Base-by-base conservation (phyloP, 2,113 vertebrate genomes). In the Scartelaos histophorus region DNA sequence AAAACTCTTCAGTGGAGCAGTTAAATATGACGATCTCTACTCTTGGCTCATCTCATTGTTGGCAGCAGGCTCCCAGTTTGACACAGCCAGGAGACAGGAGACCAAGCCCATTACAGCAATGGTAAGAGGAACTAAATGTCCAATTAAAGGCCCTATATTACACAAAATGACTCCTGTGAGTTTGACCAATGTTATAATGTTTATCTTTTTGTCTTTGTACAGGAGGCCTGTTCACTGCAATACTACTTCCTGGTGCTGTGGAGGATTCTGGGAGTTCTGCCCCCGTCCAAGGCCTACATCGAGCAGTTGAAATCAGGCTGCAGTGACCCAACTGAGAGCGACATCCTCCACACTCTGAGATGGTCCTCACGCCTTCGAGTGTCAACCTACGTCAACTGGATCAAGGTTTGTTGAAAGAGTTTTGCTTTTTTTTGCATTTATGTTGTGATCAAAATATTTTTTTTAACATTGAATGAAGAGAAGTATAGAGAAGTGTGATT, bases 201-300 rank as follows among this genome's bases (percentile, higher is more conserved):
- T 29, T 29, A 38, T 56, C 16, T 71, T 5, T 73, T 47, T 70
- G 3, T 73, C 66, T 15, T 53, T n/a, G 1, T 35, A 57, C 80
- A 99, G 98, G 98, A 99, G 93, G 98, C 98, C 60, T 99, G 98
- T 86, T 97, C 97, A 11, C 94, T 99, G 73, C 98, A 99, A 62
- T 99, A 99, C 91, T 97, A 96, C 78, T 99, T 99, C 86, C 79
- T 99, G 85, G 94, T 98, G 38, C 91, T 99, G 35, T 99, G 98
- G 98, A 93, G 96, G 67, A 96, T 99, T 66, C 88, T 99, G 22
- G 97, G 98, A 0, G 95, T 97, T 74, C 89, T 99, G 61, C 98
- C 98, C 22, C 97, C 97, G 0, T 98, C 97, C 12, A 96, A 96
- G 80, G 93, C 74, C 68, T 99, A 96, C 84, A 90, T 99, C 82